phyloP scores from a whole-genome alignment of 1,140 invertebrate species.

The Bombus pyrosoma region DNA sequence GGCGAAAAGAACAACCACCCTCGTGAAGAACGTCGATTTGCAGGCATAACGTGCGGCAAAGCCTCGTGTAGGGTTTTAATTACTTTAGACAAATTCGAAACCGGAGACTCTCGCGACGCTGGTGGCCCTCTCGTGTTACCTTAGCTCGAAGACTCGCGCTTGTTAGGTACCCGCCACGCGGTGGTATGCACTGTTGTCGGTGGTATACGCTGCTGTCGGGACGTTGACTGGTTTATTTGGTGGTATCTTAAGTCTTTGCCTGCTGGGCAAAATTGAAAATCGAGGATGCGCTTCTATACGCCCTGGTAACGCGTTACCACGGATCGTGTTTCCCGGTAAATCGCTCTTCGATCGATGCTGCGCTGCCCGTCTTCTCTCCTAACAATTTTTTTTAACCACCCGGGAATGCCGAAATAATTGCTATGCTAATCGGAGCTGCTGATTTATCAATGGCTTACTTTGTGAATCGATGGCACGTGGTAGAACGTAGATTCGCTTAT shows the following conservation, averaged over 20 bases:
- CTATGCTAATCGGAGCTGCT: neutral
- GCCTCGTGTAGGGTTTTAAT: constrained; percentile 61
- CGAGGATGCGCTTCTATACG: constrained; percentile 29
- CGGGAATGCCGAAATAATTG: neutral
- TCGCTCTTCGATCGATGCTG: constrained; percentile 1
- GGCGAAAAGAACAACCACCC: constrained; percentile 34
- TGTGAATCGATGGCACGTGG: too few species aligned
- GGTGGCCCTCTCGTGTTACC: constrained; percentile 71
- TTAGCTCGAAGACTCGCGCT: constrained; percentile 57
- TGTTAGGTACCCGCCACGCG: constrained; percentile 51
- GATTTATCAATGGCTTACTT: too few species aligned
- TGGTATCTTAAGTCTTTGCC: constrained; percentile 49
- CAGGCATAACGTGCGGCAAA: constrained; percentile 43
- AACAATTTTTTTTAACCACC: neutral
- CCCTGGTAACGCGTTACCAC: constrained; percentile 18
- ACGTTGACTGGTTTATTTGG: constrained; percentile 57
- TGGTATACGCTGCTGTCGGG: constrained; percentile 50
- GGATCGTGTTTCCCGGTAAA: constrained; percentile 15
- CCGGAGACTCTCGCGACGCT: constrained; percentile 63
- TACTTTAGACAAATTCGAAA: constrained; percentile 71
- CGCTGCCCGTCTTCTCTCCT: neutral
- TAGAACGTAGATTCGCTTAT: too few species aligned
- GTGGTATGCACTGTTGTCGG: constrained; percentile 25
- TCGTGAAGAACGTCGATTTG: constrained; percentile 45
- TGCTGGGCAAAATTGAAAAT: constrained; percentile 49